These are phyloP conservation scores for Rhinoderma darwinii DNA, from an alignment of 2,113 vertebrate species.

Conservation along the genomic window DNA sequence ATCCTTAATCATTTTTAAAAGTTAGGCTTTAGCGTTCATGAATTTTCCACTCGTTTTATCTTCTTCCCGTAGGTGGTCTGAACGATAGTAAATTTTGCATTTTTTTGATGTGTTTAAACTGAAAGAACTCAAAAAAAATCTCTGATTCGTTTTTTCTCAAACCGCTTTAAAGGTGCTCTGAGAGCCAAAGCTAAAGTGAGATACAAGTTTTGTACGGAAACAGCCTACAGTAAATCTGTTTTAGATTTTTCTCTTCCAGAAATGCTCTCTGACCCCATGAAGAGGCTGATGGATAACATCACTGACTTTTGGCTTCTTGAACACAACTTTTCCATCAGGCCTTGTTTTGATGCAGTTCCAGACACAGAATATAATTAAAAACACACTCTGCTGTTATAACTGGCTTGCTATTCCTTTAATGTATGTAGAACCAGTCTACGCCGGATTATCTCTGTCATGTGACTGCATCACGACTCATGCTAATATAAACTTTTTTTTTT, in stretches of 20 bases:
- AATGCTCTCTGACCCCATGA: conserved; percentile 51
- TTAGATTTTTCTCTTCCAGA: conserved; percentile 54
- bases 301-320: conserved; percentile 54
- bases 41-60: conserved; percentile 21
- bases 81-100: conserved; percentile 11
- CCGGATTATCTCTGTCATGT: conserved; percentile 42
- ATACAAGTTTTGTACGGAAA: conserved; percentile 49
- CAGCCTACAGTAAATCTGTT: conserved; percentile 43
- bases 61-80: conserved; percentile 38
- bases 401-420: conserved; percentile 37
- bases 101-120: neutral
- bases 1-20: neutral
- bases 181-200: conserved; percentile 39
- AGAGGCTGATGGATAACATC: conserved; percentile 56
- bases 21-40: neutral
- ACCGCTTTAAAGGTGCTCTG: conserved; percentile 18
- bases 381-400: conserved; percentile 50
- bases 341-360: conserved; percentile 57
- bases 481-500: conserved; percentile 7
- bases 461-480: neutral
- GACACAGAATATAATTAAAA: conserved; percentile 55
- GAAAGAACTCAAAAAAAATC: conserved; percentile 3
- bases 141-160: neutral
- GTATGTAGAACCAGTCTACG: conserved; percentile 44
- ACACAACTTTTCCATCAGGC: conserved; percentile 54